Conservation (phyloP, 64 coral and sea anemone genomes). For the Porites lutea region DNA sequence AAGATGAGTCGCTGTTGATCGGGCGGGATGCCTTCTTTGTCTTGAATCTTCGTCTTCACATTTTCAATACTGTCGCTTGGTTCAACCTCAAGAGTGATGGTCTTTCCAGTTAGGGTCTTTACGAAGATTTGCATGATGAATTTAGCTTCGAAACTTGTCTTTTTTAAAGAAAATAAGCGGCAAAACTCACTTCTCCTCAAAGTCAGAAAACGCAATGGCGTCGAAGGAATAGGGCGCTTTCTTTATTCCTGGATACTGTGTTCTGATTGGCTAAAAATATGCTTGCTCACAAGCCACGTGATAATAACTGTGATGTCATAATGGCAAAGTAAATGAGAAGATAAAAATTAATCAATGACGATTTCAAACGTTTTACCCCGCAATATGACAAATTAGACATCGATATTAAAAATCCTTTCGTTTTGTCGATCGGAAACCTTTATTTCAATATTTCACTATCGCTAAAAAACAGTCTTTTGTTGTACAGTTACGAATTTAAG, state of each 20-base stretch:
- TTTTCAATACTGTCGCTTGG: slow-evolving; percentile 87
- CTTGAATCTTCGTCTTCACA: slow-evolving; percentile 82
- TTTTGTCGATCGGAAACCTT: too few species aligned
- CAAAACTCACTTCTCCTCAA: neutral
- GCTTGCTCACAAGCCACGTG: neutral
- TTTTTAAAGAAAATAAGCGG: neutral
- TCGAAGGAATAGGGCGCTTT: slow-evolving; percentile 28
- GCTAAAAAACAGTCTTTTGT: too few species aligned
- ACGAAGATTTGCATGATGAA: slow-evolving; percentile 75
- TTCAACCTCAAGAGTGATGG: slow-evolving; percentile 84
- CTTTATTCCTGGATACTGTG: neutral
- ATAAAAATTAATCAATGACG: slow-evolving; percentile 9
- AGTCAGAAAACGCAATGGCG: slow-evolving; percentile 52
- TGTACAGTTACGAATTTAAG: too few species aligned
- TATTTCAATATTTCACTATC: too few species aligned
- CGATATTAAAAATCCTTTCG: neutral
- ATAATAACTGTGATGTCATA: slow-evolving; percentile 28
- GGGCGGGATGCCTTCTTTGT: slow-evolving; percentile 68
- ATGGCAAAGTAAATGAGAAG: slow-evolving; percentile 7
- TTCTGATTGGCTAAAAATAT: slow-evolving; percentile 60
- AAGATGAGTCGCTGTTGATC: slow-evolving; percentile 74
- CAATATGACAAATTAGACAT: neutral
- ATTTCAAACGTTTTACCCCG: neutral
- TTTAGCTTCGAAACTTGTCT: slow-evolving; percentile 16
- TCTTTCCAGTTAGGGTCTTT: slow-evolving; percentile 80